A percentile compares a stretch with the other conserved stretches of the same genome.
Evolutionary conservation across 2,113 vertebrate genomes (phyloP).

Genomic region (Atrichornis clamosus): DNA sequence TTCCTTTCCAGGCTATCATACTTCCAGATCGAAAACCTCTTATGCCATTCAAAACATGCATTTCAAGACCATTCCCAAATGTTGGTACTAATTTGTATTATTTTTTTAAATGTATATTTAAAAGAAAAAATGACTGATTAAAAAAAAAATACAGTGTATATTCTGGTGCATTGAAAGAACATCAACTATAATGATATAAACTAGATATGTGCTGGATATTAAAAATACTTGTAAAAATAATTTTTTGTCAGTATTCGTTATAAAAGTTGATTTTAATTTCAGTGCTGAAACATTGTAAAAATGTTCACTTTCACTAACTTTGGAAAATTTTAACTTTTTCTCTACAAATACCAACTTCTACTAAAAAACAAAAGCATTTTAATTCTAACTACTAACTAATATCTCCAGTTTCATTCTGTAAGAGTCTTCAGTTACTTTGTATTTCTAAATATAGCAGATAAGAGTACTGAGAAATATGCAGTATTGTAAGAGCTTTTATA

Average conservation of each 20-base stretch:
- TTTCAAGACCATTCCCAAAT: not conserved
- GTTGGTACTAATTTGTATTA: no score
- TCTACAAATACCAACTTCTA: not conserved
- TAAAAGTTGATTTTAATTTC: not conserved
- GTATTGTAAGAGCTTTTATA: constrained; percentile 47
- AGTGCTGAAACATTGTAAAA: not conserved
- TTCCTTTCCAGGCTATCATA: not conserved
- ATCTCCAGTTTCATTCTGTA: not conserved
- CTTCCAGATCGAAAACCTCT: not conserved
- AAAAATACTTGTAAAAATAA: not conserved
- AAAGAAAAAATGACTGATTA: not conserved
- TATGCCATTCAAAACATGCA: not conserved
- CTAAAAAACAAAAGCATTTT: not conserved
- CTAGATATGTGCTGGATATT: not conserved
- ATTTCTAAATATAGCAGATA: constrained; percentile 44
- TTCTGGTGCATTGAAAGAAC: not conserved
- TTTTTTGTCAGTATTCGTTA: not conserved
- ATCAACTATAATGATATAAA: accelerated
- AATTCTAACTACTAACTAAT: not conserved
- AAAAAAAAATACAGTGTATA: not conserved
- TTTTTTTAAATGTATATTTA: accelerated
- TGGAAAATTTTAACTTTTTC: not conserved
- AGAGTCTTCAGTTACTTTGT: not conserved
- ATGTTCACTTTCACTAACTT: not conserved
- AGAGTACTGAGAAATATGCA: constrained; percentile 1